These are phyloP conservation scores for Cryptocephalus primarius DNA, from an alignment of 2,888 invertebrate species.

Conservation along the genomic window DNA sequence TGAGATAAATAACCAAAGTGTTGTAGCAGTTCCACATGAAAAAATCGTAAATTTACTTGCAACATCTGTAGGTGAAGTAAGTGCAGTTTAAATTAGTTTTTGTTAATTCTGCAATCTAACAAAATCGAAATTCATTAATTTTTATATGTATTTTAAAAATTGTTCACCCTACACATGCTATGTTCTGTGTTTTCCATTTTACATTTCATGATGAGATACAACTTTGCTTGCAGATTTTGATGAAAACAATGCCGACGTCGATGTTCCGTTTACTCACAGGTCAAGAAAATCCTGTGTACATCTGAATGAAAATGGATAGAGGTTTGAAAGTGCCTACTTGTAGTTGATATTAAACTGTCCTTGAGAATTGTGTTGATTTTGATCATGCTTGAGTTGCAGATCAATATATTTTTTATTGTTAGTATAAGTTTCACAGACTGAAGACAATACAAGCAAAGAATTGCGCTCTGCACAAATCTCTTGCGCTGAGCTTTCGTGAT, in stretches of 20 bases:
- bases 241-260: slow-evolving; percentile 99
- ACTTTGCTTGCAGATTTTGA: slow-evolving; percentile 70
- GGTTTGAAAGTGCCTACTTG: slow-evolving; percentile 53
- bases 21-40: slow-evolving; percentile 99
- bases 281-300: slow-evolving; percentile 98
- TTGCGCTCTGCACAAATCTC: slow-evolving; percentile 29
- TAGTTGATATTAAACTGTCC: slow-evolving; percentile 36
- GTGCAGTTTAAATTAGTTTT: slow-evolving; percentile 18
- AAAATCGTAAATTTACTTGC: slow-evolving; percentile 98
- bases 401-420: slow-evolving; percentile 36
- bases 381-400: slow-evolving; percentile 36
- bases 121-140: too few relatives aligned
- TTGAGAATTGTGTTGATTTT: slow-evolving; percentile 32
- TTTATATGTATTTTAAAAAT: too few relatives aligned
- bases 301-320: slow-evolving; percentile 49
- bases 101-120: too few relatives aligned
- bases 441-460: slow-evolving; percentile 38
- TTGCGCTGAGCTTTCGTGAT: slow-evolving; percentile 35
- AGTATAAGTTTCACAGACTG: slow-evolving; percentile 37
- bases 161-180: too few relatives aligned
- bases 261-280: slow-evolving; percentile 99
- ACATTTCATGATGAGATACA: background rate
- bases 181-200: too few relatives aligned
- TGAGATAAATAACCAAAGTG: slow-evolving; percentile 99
- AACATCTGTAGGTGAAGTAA: slow-evolving; percentile 97